Percentiles rank a stretch among this genome's conserved stretches.
Evolutionary conservation across 2,888 invertebrate genomes (phyloP).

Genomic region (Drosophila cognata): DNA sequence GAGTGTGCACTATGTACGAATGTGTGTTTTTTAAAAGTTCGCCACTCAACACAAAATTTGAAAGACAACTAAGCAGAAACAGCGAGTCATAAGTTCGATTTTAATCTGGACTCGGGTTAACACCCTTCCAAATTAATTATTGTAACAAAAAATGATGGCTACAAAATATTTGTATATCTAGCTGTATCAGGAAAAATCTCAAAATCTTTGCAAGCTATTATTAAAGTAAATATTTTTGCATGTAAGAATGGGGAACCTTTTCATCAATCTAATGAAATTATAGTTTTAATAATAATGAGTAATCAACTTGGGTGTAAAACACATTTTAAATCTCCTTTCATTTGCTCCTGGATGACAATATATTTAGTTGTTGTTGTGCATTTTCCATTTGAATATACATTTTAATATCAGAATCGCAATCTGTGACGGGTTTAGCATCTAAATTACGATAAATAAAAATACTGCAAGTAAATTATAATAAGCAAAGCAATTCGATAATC

Average conservation of each 20-base stretch:
- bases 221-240: neutral
- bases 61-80: neutral
- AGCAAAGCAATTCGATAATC: neutral
- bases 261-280: neutral
- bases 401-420: neutral
- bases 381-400: neutral
- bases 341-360: neutral
- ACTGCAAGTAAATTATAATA: neutral
- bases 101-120: neutral
- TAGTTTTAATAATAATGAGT: neutral
- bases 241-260: neutral
- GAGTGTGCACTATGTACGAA: slow-evolving; percentile 4
- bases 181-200: neutral
- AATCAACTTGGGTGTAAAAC: neutral
- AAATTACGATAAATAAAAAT: neutral
- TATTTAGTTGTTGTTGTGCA: neutral
- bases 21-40: slow-evolving; percentile 6
- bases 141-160: neutral
- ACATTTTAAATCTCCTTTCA: neutral
- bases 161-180: neutral
- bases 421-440: neutral
- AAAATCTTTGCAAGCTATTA: neutral
- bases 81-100: neutral
- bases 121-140: neutral
- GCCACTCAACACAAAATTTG: slow-evolving; percentile 17